A percentile compares a stretch with the other conserved stretches of the same genome.
Evolutionary conservation across 37 sponge, comb jelly and placozoan genomes (phyloP).

Genomic region (Tethya wilhelma): DNA sequence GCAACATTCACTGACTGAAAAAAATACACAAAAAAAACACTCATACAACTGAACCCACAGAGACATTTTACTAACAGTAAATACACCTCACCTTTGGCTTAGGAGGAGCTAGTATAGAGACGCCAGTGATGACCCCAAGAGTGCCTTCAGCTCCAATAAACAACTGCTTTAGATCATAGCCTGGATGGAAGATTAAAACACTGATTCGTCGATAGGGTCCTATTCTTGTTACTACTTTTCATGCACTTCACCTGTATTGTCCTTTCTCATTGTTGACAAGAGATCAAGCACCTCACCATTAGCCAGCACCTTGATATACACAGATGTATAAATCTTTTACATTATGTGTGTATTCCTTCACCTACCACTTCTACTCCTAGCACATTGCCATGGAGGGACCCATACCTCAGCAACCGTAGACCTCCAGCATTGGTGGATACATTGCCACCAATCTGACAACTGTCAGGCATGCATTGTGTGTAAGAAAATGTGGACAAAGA

Average conservation of each 20-base stretch:
- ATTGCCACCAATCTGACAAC: slow-evolving; percentile 98
- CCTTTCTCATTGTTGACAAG: slow-evolving; percentile 87
- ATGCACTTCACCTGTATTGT: slow-evolving; percentile 81
- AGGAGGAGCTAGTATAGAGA: slow-evolving; percentile 80
- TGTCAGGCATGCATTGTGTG: no score
- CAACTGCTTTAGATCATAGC: slow-evolving; percentile 98
- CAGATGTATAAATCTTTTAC: background rate
- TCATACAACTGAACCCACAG: background rate
- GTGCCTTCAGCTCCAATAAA: slow-evolving; percentile 99
- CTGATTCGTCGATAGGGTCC: background rate
- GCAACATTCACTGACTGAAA: slow-evolving; percentile 84
- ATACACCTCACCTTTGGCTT: slow-evolving; percentile 57
- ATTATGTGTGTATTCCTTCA: background rate
- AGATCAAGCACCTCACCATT: slow-evolving; percentile 84
- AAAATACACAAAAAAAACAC: background rate
- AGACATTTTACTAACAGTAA: background rate
- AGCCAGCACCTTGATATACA: slow-evolving; percentile 70
- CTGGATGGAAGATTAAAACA: no score
- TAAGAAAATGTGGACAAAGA: no score
- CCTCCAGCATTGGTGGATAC: slow-evolving; percentile 98
- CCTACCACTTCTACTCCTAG: slow-evolving; percentile 89
- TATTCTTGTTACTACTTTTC: background rate
- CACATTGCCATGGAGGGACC: slow-evolving; percentile 88
- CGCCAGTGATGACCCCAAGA: slow-evolving; percentile 89
- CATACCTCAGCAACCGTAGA: slow-evolving; percentile 88